Base-by-base conservation (phyloP, 53 echinoderm and acorn worm species). In the Hippasteria phrygiana region DNA sequence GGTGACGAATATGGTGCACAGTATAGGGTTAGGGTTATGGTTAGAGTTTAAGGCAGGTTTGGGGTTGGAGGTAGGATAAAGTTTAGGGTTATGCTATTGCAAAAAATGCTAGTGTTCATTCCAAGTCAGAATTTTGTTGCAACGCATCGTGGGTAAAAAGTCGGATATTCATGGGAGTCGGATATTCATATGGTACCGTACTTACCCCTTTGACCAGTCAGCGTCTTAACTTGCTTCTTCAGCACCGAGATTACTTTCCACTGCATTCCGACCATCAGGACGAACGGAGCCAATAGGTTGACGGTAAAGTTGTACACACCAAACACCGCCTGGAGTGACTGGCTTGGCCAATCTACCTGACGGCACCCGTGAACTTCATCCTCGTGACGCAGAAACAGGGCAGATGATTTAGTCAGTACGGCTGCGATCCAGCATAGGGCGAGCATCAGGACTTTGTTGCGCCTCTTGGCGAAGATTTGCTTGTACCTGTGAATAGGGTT, bases 401-500 rank as follows among this genome's bases (percentile, higher is more conserved):
- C 45, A n/a, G 17, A 78, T 24, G 22, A 39, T 26, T 56, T 33
- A 7, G 59, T 35, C 10, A 78, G 38, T 35, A 59, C 34, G 2
- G 55, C 78, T 0, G 38, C n/a, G 22, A 56, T 7, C 78, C 78
- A 78, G 55, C 78, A 78, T 1, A 18, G 29, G 31, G 45, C 67
- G 18, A 78, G 55, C 20, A 56, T 56, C 56, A 78, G 37, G 78
- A 55, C 20, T 59, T 78, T 78, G 0, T 77, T 78, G 18, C 78
- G 38, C 38, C 78, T 29, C 4, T 6, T 59, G 78, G n/a, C 38
- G 78, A 78, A 56, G 38, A 59, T 10, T n/a, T 35, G 18, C 56
- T 55, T 78, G 59, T 78, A 78, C 39, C 39, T 38, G 78, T 78
- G 78, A 66, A 20, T 28, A 82, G 14, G 71, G n/a, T n/a, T n/a